Base-by-base conservation (phyloP, 2,113 vertebrate genomes). In the Anoplopoma fimbria region DNA sequence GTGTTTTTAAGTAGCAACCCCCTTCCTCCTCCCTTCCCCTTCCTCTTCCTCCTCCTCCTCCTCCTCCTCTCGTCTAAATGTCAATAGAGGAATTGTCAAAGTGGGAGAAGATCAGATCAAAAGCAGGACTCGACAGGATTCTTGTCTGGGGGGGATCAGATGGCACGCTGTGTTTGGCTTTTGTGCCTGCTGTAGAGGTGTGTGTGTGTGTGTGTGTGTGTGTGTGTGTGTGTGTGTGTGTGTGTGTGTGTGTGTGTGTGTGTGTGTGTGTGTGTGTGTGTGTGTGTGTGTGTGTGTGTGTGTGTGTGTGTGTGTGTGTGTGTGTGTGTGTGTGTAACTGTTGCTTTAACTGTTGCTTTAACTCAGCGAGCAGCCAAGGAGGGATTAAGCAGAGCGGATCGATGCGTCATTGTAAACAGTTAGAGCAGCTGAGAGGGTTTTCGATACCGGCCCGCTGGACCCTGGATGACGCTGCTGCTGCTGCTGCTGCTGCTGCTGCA, bases 331-430 rank as follows among this genome's bases (percentile, higher is more conserved):
- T 42, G 7, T 8, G 38, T 29, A 33, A 17, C 33, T 38, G 40
- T 10, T 69, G 36, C 63, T 73, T 82, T 64, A 89, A 85, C 87
- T 89, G 85, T 89, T 91, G 91, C 88, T 91, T 83, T 89, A 84
- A 83, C 84, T 88, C 86, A 6, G 58, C 17, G 69, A 62, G 79
- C 82, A 34, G 75, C 31, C 4, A 25, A 53, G 47, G 60, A 77
- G 58, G 81, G 81, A 87, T 86, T 85, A 86, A 78, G 65, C 83
- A 68, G 68, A 88, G 87, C 40, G 36, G 90, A 92, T 90, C 81
- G 84, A 91, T 89, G 89, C 81, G 61, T 87, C 89, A 86, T 79
- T 88, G 79, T 83, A 81, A 92, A 89, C 83, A 88, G 77, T 83
- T 76, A 25, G 72, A 89, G 88, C 81, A 75, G 81, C 78, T 75